A percentile compares a stretch with the other conserved stretches of the same genome.
phyloP scores from a whole-genome alignment of 30 jellyfish, hydroid and myxozoan genomes.

The Chironex yamaguchii region DNA sequence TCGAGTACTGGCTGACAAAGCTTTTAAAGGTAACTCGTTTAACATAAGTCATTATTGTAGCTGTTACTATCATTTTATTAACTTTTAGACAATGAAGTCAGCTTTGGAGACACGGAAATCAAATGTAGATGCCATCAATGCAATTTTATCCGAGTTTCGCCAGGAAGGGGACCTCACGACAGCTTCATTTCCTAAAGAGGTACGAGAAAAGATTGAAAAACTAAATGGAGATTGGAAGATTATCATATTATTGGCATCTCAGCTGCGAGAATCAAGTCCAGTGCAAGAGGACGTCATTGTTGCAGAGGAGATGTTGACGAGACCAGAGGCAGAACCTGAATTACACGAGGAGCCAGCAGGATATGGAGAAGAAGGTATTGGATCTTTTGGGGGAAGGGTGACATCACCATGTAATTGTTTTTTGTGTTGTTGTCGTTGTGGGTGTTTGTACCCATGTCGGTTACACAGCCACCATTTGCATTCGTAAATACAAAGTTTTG shows the following conservation, averaged over 20 bases:
- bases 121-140: slow-evolving; percentile 89
- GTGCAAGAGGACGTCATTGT: slow-evolving; percentile 74
- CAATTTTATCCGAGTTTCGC: slow-evolving; percentile 77
- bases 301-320: slow-evolving; percentile 75
- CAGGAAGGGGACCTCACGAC: slow-evolving; percentile 91
- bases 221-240: slow-evolving; percentile 94
- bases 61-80: background rate
- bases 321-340: slow-evolving; percentile 76
- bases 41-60: too few relatives aligned
- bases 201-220: slow-evolving; percentile 86
- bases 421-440: too few relatives aligned
- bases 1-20: too few relatives aligned
- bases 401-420: too few relatives aligned
- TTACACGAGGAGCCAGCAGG: background rate
- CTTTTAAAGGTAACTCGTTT: too few relatives aligned
- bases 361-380: background rate
- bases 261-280: slow-evolving; percentile 68
- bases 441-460: too few relatives aligned
- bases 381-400: too few relatives aligned
- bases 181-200: slow-evolving; percentile 92
- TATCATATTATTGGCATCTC: slow-evolving; percentile 79
- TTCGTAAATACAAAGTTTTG: too few relatives aligned
- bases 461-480: too few relatives aligned
- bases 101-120: slow-evolving; percentile 87
- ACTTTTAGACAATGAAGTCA: slow-evolving; percentile 76